Conservation (phyloP, 2,888 invertebrate genomes). For the Tryphoninae sp. region DNA sequence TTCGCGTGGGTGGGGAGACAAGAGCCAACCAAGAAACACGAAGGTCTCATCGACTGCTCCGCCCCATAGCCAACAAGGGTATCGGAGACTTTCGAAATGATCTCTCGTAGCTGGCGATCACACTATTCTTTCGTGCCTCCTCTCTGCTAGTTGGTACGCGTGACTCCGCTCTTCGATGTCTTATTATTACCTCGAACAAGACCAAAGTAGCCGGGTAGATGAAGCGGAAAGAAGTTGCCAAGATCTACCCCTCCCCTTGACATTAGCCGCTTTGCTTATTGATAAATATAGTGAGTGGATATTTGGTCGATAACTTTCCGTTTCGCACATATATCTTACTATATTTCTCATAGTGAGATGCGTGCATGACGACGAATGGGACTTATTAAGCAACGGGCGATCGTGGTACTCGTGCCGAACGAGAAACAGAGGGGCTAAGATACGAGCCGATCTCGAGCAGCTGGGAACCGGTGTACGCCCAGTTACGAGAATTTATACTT, state of each 20-base stretch:
- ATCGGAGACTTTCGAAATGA: constrained; percentile 72
- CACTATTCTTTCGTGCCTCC: constrained; percentile 42
- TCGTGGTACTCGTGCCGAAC: constrained; percentile 4
- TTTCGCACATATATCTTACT: background rate
- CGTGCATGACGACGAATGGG: constrained; percentile 48
- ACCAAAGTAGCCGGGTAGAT: constrained; percentile 23
- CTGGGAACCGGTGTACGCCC: constrained; percentile 53
- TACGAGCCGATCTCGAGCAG: constrained; percentile 39
- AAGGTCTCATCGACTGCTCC: constrained; percentile 73
- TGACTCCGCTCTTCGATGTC: constrained; percentile 5
- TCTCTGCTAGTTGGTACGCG: constrained; percentile 35
- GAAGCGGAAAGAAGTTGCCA: constrained; percentile 13
- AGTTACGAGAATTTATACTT: constrained; percentile 44
- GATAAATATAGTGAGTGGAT: background rate
- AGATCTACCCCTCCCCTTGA: background rate
- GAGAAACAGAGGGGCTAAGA: constrained; percentile 18
- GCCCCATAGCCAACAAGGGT: constrained; percentile 73
- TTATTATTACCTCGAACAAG: constrained; percentile 26
- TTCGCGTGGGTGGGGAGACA: constrained; percentile 78
- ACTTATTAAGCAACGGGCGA: constrained; percentile 31
- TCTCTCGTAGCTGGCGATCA: constrained; percentile 55
- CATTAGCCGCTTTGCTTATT: constrained; percentile 26
- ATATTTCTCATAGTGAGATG: constrained; percentile 31
- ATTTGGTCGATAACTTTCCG: background rate
- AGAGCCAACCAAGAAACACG: constrained; percentile 78